Evolutionary conservation across 2,888 invertebrate species (phyloP).

Genomic region (Dascillus cervinus): DNA sequence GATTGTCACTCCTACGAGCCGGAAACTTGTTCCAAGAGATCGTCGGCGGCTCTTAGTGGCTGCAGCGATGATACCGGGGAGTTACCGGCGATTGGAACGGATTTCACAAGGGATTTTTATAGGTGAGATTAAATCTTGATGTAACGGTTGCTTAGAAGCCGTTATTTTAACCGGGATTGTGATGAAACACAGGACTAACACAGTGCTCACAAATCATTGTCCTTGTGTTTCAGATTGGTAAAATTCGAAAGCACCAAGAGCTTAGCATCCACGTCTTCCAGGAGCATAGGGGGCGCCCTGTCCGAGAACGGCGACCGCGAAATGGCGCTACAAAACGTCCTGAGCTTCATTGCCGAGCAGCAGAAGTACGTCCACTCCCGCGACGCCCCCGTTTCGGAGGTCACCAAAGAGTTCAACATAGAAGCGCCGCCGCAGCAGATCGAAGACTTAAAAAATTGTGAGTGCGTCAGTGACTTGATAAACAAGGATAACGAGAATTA

Average conservation of each 20-base stretch:
- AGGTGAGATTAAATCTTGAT: constrained; percentile 22
- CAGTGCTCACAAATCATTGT: too few relatives aligned
- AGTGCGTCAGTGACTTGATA: constrained; percentile 17
- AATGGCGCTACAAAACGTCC: constrained; percentile 62
- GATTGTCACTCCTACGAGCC: constrained; percentile 43
- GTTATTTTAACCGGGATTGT: background rate
- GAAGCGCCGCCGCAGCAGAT: constrained; percentile 45
- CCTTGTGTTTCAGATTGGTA: constrained; percentile 51
- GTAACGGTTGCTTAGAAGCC: background rate
- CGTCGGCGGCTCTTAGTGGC: constrained; percentile 61
- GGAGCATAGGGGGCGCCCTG: constrained; percentile 52
- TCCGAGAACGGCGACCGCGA: constrained; percentile 57
- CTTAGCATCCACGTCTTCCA: constrained; percentile 65
- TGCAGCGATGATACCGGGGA: constrained; percentile 56
- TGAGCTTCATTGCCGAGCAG: constrained; percentile 69
- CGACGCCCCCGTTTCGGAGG: constrained; percentile 50
- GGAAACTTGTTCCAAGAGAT: constrained; percentile 58
- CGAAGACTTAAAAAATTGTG: constrained; percentile 30
- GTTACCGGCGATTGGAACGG: constrained; percentile 59
- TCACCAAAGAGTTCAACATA: constrained; percentile 45
- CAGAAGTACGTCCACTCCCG: constrained; percentile 60
- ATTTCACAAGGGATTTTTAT: constrained; percentile 74
- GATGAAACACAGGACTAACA: too few relatives aligned
- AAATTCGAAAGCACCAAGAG: constrained; percentile 77
- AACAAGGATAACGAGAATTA: constrained; percentile 35